Base-by-base conservation (phyloP, 2,888 invertebrate genomes). In the Drosophila pegasa region DNA sequence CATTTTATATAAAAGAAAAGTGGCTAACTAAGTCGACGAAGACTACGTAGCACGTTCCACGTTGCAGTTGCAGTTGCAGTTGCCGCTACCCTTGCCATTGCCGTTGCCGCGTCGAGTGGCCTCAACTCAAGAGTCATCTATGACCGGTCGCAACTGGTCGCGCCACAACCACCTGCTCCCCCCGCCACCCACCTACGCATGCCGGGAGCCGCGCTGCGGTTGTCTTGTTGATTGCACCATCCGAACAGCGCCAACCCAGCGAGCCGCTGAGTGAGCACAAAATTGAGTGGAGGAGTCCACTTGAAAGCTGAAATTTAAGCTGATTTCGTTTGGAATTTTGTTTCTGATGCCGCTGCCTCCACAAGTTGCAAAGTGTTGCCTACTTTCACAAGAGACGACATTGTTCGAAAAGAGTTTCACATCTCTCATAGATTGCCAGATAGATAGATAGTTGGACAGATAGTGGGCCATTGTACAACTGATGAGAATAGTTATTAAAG, bases 11-110 rank as follows among this genome's bases (percentile, higher is more conserved):
- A 73, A 78, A 79, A 82, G 86, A 86, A 86, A 85, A 85, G 84
- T 85, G 88, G 84, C 84, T 85, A 85, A 85, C 84, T 85, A 88
- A 85, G 88, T 86, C 88, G 76, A 66, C 70, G 78, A 66, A 69
- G 78, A 68, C 73, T 68, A 45, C 22, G 33, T 5, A 4, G 50
- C 27, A 14, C 60, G 20, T 20, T 37, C n/a, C 68, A 35, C 6
- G 57, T 37, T 59, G 62, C 68, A 61, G 61, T 35, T 55, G 43
- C 60, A 54, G 74, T 51, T 70, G 84, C 79, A 67, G 68, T 65
- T 35, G 48, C 35, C 43, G 37, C 47, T 55, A 18, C 16, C 55
- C 16, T 35, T 55, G 43, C 60, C 51, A 71, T 51, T 70, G 84
- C 79, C 65, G 68, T 65, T 35, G 48, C 35, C 43, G 37, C 47